These are phyloP conservation scores for Tricholauxania praeusta DNA, from an alignment of 2,888 invertebrate genomes.

Conservation along the genomic window DNA sequence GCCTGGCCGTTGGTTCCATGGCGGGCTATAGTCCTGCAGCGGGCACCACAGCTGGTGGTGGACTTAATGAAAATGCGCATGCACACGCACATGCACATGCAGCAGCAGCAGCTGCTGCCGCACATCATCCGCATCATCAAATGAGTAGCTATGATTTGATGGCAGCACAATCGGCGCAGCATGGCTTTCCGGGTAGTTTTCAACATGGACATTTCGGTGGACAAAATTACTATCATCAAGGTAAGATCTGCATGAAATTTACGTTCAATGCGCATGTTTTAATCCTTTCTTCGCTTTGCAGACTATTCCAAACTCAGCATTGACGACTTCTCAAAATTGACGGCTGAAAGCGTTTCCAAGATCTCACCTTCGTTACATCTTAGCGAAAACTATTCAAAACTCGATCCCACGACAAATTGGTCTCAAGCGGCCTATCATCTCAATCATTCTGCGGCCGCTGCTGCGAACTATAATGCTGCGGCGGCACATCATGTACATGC, in stretches of 20 bases:
- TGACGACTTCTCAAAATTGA: constrained; percentile 70
- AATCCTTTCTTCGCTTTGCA: constrained; percentile 40
- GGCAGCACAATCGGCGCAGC: constrained; percentile 64
- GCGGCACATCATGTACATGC: constrained; percentile 56
- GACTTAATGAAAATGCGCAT: constrained; percentile 62
- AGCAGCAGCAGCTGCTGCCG: constrained; percentile 60
- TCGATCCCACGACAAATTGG: constrained; percentile 63
- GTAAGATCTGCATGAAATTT: constrained; percentile 46
- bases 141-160: constrained; percentile 65
- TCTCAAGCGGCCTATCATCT: constrained; percentile 65
- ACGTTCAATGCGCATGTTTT: background rate
- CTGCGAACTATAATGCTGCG: constrained; percentile 63
- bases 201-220: constrained; percentile 66
- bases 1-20: constrained; percentile 65
- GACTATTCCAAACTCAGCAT: constrained; percentile 72
- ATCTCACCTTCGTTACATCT: constrained; percentile 66
- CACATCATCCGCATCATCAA: constrained; percentile 61
- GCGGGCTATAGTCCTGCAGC: constrained; percentile 66
- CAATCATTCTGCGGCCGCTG: constrained; percentile 62
- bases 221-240: constrained; percentile 68
- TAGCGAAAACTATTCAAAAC: constrained; percentile 64
- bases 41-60: constrained; percentile 57
- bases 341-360: constrained; percentile 66
- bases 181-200: constrained; percentile 64
- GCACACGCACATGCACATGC: constrained; percentile 59